Conservation (phyloP, 2,113 vertebrate genomes). For the Meriones unguiculatus region DNA sequence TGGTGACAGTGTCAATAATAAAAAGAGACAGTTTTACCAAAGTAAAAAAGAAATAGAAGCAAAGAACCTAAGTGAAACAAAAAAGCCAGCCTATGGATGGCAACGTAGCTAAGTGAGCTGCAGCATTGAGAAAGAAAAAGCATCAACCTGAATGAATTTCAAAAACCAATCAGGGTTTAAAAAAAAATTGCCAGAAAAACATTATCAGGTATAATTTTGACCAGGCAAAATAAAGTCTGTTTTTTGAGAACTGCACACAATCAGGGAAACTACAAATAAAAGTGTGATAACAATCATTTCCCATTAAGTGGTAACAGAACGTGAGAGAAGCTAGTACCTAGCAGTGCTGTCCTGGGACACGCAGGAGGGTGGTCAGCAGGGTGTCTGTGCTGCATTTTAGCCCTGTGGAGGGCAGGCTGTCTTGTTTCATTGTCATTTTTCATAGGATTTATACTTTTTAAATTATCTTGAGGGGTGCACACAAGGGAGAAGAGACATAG, state of each 20-base stretch:
- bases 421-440: too few relatives aligned
- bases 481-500: neutral
- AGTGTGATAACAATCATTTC: neutral
- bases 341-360: neutral
- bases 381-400: too few relatives aligned
- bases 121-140: neutral
- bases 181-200: neutral
- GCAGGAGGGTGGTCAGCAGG: fast-evolving
- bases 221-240: neutral
- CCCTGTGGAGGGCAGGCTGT: neutral
- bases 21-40: neutral
- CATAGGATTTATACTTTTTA: neutral
- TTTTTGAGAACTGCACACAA: neutral
- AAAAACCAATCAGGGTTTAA: neutral
- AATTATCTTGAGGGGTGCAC: too few relatives aligned
- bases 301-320: neutral
- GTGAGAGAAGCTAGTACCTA: neutral
- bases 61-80: neutral
- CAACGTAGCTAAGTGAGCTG: neutral
- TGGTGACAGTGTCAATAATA: too few relatives aligned
- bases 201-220: neutral
- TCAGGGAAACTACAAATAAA: neutral
- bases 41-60: neutral
- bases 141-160: neutral
- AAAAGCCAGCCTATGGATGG: neutral